Percentiles rank a stretch among this genome's conserved stretches.
These are phyloP conservation scores for Clarias fuscus DNA, from an alignment of 2,797 vertebrate genomes.

Conservation along the genomic window DNA sequence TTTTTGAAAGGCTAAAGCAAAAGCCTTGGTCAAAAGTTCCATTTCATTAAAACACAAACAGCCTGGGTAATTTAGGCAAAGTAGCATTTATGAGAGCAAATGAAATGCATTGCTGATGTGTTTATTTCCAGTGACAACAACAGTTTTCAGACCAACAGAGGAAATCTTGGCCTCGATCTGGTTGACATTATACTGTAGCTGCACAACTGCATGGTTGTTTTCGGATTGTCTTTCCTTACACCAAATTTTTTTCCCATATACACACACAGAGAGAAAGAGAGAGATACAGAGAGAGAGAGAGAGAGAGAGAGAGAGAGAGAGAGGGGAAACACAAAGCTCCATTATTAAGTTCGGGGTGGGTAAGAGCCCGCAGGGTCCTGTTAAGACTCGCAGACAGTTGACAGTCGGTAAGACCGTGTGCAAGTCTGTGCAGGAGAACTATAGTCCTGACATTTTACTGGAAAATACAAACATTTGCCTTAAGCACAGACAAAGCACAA, in stretches of 20 bases:
- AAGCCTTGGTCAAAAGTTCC: neutral
- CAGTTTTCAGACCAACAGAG: neutral
- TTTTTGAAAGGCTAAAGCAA: neutral
- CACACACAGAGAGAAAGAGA: neutral
- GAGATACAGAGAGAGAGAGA: neutral
- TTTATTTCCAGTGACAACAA: neutral
- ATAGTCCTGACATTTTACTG: slow-evolving; percentile 8
- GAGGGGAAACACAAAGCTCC: slow-evolving; percentile 64
- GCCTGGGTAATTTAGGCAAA: neutral
- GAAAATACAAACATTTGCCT: slow-evolving; percentile 31
- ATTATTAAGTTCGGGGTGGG: slow-evolving; percentile 59
- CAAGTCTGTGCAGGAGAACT: slow-evolving; percentile 19
- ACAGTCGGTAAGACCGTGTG: slow-evolving; percentile 29
- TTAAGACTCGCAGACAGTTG: slow-evolving; percentile 51
- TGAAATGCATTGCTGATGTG: slow-evolving; percentile 5
- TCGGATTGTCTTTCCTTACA: slow-evolving; percentile 21
- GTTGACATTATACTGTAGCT: slow-evolving; percentile 10
- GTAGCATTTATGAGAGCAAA: neutral
- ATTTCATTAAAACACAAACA: neutral
- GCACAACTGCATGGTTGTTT: neutral
- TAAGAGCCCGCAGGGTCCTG: slow-evolving; percentile 50
- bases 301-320: neutral
- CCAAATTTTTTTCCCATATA: slow-evolving; percentile 20
- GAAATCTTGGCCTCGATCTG: slow-evolving; percentile 17
- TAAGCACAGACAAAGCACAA: slow-evolving; percentile 8